Evolutionary conservation across 2,113 vertebrate genomes (phyloP).

Genomic region (Ascaphus truei): DNA sequence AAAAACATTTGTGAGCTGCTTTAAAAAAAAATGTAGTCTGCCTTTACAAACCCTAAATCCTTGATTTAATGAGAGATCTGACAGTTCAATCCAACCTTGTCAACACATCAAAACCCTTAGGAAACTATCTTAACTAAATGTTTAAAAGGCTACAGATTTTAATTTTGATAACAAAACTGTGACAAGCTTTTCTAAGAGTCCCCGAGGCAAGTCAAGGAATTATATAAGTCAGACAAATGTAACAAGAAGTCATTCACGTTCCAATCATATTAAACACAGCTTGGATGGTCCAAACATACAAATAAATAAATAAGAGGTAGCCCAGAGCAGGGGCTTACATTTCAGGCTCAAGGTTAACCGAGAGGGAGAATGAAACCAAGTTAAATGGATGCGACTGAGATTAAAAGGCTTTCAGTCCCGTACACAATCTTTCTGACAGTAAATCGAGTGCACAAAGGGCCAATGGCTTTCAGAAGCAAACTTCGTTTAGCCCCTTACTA

Average conservation of each 20-base stretch:
- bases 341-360: conserved; percentile 27
- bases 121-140: neutral
- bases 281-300: conserved; percentile 1
- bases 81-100: neutral
- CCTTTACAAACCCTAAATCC: neutral
- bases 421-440: conserved; percentile 26
- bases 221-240: neutral
- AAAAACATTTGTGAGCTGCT: too few relatives aligned
- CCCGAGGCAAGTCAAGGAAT: neutral
- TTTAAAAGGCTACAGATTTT: neutral
- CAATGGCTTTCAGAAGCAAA: neutral
- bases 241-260: conserved; percentile 1
- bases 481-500: neutral
- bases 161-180: conserved; percentile 25
- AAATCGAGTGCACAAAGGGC: neutral
- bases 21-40: neutral
- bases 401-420: conserved; percentile 10
- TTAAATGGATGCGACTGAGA: neutral
- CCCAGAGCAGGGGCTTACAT: conserved; percentile 1
- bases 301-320: conserved; percentile 26
- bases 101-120: neutral
- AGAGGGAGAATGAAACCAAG: conserved; percentile 17
- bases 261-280: conserved; percentile 14
- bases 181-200: neutral
- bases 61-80: conserved; percentile 22